Evolutionary conservation across 2,888 invertebrate species (phyloP), one percentile per base, ranked within the genome.

Genomic region (Lydus trimaculatus): DNA sequence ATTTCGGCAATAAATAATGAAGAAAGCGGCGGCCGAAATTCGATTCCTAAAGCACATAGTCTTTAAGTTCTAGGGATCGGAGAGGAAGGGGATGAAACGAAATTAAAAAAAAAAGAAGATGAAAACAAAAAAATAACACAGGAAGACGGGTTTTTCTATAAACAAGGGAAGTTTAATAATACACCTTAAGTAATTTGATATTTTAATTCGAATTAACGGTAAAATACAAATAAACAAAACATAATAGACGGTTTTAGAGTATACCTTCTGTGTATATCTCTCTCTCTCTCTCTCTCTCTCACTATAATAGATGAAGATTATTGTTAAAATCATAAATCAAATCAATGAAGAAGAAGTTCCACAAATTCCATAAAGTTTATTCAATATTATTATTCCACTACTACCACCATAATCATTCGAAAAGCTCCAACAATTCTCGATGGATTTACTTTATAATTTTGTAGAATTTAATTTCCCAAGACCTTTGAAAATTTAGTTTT

Each of bases 381-480:
- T 36, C 36, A 9, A 13, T 43, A 43, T 43, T 43, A 17, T 43
- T 43, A n/a, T 43, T 43, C 43, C 7, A 13, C n/a, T 5, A 43
- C 17, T 43, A 17, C 43, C 7, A 13, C n/a, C n/a, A 43, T 43
- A 43, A 43, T 7, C 63, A 66, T 66, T 64, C 56, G 60, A 36
- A 43, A 52, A 64, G 61, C 69, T 62, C 59, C 59, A 61, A 59
- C 65, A 58, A 65, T 62, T 63, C 69, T 65, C 69, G 8, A 36
- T 56, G 62, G 69, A 65, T 17, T 63, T 62, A 65, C 63, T 60
- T 63, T 65, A 69, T 66, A 69, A 69, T 69, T 69, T 66, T 61
- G 25, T 48, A 63, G 63, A 69, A 69, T 69, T 69, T 69, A 66
- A 69, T 69, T 69, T 69, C 60, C 1, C 17, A 17, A 66, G 63